These are phyloP conservation scores for Cybosia mesomella DNA, from an alignment of 2,888 invertebrate genomes.

Conservation along the genomic window DNA sequence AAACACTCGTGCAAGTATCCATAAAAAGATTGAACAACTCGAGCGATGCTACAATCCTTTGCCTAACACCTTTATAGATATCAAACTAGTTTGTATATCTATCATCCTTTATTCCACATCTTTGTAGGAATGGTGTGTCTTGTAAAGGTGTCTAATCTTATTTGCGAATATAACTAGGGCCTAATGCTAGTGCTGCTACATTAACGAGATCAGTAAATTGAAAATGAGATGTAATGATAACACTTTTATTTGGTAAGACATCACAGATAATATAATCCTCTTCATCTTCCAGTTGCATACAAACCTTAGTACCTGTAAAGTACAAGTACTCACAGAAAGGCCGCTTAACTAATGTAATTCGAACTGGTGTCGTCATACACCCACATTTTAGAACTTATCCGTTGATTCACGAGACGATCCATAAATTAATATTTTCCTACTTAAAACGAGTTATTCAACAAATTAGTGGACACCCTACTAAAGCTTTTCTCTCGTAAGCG, in stretches of 20 bases:
- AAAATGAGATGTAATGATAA: neutral
- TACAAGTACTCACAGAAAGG: neutral
- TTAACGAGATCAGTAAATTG: neutral
- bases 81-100: too few species aligned
- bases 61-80: neutral
- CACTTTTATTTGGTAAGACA: neutral
- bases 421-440: slow-evolving; percentile 22
- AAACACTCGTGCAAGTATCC: too few species aligned
- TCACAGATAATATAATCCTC: neutral
- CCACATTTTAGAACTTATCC: slow-evolving; percentile 18
- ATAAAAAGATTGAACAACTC: too few species aligned
- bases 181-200: neutral
- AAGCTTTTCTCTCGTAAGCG: slow-evolving; percentile 52
- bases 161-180: neutral
- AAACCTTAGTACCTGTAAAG: neutral
- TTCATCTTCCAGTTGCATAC: neutral
- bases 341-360: neutral
- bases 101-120: too few species aligned
- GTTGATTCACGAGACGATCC: slow-evolving; percentile 5
- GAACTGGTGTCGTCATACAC: slow-evolving; percentile 17
- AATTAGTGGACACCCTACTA: slow-evolving; percentile 45
- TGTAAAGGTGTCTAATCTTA: too few species aligned
- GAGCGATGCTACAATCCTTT: neutral
- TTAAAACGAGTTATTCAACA: slow-evolving; percentile 15
- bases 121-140: too few species aligned